A percentile compares a stretch with the other conserved stretches of the same genome.
These are phyloP conservation scores for Tolmerus cingulatus DNA, from an alignment of 2,888 invertebrate species.

Conservation along the genomic window DNA sequence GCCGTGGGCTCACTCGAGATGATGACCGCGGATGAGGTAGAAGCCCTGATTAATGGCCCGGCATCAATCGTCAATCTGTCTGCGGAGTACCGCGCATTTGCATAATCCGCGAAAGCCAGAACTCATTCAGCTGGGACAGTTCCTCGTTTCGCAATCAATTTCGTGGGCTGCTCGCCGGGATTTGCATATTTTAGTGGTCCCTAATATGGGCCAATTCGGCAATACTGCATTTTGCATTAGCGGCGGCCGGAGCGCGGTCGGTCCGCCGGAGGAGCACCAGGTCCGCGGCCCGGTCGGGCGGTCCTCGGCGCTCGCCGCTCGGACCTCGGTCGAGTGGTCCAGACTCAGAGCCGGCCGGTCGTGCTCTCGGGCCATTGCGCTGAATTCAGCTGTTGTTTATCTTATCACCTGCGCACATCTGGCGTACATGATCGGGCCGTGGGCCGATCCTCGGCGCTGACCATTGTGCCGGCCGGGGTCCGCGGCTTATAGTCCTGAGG, in stretches of 20 bases:
- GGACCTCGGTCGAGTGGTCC: neutral
- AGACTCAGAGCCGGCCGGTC: neutral
- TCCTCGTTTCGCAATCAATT: neutral
- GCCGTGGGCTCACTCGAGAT: neutral
- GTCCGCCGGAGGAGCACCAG: neutral
- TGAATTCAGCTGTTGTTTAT: conserved; percentile 33
- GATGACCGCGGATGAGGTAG: neutral
- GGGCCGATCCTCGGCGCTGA: conserved; percentile 8
- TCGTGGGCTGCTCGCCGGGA: neutral
- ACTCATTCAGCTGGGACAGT: neutral
- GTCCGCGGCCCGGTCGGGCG: neutral
- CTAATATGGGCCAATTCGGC: conserved; percentile 31
- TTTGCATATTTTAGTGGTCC: conserved; percentile 32
- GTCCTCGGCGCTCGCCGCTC: neutral
- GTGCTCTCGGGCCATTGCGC: conserved; percentile 2
- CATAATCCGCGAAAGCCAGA: neutral
- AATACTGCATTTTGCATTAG: neutral
- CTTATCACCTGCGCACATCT: conserved; percentile 32
- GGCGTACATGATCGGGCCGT: conserved; percentile 23
- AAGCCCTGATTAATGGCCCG: neutral
- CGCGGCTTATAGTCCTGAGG: conserved; percentile 3
- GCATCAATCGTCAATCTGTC: conserved; percentile 33
- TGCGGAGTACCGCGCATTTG: neutral
- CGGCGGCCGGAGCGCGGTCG: neutral
- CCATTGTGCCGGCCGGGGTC: conserved; percentile 7